Conservation (phyloP, 1,140 invertebrate species). For the Idris sp. region DNA sequence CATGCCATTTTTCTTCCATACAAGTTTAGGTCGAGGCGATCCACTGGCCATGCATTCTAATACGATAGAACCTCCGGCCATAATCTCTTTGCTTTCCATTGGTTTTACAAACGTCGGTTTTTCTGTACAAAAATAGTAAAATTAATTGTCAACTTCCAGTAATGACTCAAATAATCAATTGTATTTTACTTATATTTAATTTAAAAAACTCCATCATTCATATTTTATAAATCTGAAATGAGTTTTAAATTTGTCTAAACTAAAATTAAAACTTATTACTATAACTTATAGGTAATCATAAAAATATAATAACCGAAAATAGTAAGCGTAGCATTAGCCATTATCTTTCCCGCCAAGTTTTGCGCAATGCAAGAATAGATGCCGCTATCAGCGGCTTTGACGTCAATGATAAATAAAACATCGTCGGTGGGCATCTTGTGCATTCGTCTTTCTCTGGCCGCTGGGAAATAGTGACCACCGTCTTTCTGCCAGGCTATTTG, state of each 20-base stretch:
- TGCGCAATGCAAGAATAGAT: conserved; percentile 95
- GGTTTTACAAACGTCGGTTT: conserved; percentile 90
- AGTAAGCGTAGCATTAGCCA: conserved; percentile 92
- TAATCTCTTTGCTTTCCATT: conserved; percentile 90
- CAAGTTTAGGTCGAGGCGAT: conserved; percentile 90
- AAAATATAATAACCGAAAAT: conserved; percentile 87
- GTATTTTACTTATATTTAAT: no score
- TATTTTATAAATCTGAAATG: no score
- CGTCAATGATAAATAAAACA: conserved; percentile 94
- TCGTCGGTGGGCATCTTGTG: conserved; percentile 95
- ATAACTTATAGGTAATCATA: no score
- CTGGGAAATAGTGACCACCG: conserved; percentile 96
- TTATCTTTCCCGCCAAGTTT: conserved; percentile 91
- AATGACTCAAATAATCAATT: no score
- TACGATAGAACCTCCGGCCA: conserved; percentile 87
- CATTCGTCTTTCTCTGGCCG: conserved; percentile 94
- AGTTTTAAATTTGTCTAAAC: no score
- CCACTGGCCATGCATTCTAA: conserved; percentile 92
- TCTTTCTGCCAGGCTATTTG: conserved; percentile 96
- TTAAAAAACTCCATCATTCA: no score
- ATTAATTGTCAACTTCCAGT: no score
- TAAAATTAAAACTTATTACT: no score
- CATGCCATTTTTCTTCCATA: conserved; percentile 92
- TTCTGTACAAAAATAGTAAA: conserved; percentile 78
- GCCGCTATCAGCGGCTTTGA: conserved; percentile 91